A percentile compares a stretch with the other conserved stretches of the same genome.
Evolutionary conservation across 2,113 vertebrate genomes (phyloP).

Genomic region (Caranx melampygus): DNA sequence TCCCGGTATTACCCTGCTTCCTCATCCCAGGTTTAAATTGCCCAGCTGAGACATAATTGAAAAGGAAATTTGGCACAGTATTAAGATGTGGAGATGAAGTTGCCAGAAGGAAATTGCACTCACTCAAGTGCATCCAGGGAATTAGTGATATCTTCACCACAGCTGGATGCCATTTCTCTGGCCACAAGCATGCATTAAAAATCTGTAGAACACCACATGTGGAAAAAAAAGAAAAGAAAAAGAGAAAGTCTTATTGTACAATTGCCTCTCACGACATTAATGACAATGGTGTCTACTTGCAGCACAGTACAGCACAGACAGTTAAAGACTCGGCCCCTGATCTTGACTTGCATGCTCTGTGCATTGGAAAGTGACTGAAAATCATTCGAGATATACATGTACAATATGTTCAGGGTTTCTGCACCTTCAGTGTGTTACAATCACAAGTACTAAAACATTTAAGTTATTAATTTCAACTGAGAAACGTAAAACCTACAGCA

Average conservation of each 20-base stretch:
- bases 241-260: conserved; percentile 10
- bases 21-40: conserved; percentile 1
- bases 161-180: conserved; percentile 34
- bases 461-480: conserved; percentile 29
- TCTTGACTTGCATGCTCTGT: conserved; percentile 70
- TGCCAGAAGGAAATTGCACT: conserved; percentile 43
- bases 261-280: conserved; percentile 45
- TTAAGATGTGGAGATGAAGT: conserved; percentile 47
- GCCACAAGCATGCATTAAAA: conserved; percentile 62
- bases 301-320: conserved; percentile 69
- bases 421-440: conserved; percentile 70
- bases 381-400: conserved; percentile 49
- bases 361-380: conserved; percentile 58
- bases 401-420: conserved; percentile 57
- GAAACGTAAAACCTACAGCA: conserved; percentile 44
- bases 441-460: conserved; percentile 63
- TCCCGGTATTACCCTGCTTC: conserved; percentile 15
- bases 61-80: conserved; percentile 75
- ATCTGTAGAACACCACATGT: conserved; percentile 35
- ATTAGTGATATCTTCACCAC: conserved; percentile 40
- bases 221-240: not conserved
- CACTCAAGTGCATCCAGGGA: conserved; percentile 47
- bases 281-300: conserved; percentile 59
- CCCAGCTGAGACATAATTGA: conserved; percentile 16
- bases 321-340: conserved; percentile 66